Evolutionary conservation across 2,113 vertebrate species (phyloP).

Genomic region (Glaucidium brasilianum): DNA sequence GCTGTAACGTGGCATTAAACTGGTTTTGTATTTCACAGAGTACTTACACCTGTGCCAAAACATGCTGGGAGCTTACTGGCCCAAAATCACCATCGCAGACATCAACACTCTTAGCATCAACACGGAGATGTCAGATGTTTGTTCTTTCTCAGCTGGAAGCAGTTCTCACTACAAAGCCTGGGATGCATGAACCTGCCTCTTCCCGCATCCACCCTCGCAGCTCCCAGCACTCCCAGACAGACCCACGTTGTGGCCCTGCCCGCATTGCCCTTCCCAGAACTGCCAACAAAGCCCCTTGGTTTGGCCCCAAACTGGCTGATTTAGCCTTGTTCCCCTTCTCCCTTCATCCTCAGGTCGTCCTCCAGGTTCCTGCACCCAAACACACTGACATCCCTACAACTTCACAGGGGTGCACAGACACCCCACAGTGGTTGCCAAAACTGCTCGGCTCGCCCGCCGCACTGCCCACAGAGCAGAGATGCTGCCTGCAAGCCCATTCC

Average conservation of each 20-base stretch:
- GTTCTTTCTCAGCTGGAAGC: not conserved
- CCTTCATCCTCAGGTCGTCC: too few relatives aligned
- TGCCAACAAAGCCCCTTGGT: not conserved
- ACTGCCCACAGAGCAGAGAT: too few relatives aligned
- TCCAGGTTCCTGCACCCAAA: too few relatives aligned
- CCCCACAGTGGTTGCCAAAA: too few relatives aligned
- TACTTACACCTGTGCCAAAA: too few relatives aligned
- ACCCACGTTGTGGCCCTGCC: not conserved
- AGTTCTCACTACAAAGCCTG: not conserved
- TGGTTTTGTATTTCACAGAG: too few relatives aligned
- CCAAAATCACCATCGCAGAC: accelerated
- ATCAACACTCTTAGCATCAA: not conserved
- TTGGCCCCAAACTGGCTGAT: not conserved
- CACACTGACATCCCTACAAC: too few relatives aligned
- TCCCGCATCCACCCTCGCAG: not conserved
- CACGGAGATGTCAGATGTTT: not conserved
- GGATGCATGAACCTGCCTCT: not conserved
- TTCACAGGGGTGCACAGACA: too few relatives aligned
- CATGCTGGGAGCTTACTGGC: too few relatives aligned
- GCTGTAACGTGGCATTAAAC: too few relatives aligned
- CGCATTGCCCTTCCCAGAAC: not conserved
- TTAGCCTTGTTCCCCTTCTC: not conserved
- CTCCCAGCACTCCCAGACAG: not conserved
- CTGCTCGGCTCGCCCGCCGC: too few relatives aligned
- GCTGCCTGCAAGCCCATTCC: too few relatives aligned